Conservation (phyloP, 2,888 invertebrate genomes). For the Caenorhabditis panamensis region DNA sequence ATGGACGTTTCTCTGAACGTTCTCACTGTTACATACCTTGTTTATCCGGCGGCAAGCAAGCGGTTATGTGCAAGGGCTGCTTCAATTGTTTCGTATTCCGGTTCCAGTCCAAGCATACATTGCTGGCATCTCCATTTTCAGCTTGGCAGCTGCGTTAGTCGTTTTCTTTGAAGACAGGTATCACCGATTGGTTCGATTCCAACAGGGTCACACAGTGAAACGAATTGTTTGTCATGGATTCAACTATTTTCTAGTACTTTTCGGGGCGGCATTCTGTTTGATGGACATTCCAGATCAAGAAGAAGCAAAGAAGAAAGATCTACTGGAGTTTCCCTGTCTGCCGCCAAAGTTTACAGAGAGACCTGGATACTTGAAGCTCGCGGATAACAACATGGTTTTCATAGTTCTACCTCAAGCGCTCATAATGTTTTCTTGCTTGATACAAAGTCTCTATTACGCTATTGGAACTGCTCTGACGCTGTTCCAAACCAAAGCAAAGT, state of each 20-base stretch:
- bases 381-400: too few relatives aligned
- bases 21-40: background rate
- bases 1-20: background rate
- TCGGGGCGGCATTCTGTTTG: too few relatives aligned
- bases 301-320: too few relatives aligned
- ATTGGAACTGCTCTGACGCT: background rate
- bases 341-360: too few relatives aligned
- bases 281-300: too few relatives aligned
- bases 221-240: background rate
- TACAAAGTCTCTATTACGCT: background rate
- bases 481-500: background rate
- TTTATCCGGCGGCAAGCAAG: too few relatives aligned
- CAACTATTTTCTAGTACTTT: too few relatives aligned
- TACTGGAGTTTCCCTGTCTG: too few relatives aligned
- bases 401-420: background rate
- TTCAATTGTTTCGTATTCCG: background rate
- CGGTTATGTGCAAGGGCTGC: too few relatives aligned
- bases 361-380: too few relatives aligned
- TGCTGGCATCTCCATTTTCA: background rate
- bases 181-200: background rate
- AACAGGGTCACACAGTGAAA: background rate
- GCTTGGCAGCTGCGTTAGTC: background rate
- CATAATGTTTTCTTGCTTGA: background rate
- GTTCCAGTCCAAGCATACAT: background rate
- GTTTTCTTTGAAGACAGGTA: constrained; percentile 16